Conservation (phyloP, 2,113 vertebrate genomes). For the Romanogobio albipinnatus region DNA sequence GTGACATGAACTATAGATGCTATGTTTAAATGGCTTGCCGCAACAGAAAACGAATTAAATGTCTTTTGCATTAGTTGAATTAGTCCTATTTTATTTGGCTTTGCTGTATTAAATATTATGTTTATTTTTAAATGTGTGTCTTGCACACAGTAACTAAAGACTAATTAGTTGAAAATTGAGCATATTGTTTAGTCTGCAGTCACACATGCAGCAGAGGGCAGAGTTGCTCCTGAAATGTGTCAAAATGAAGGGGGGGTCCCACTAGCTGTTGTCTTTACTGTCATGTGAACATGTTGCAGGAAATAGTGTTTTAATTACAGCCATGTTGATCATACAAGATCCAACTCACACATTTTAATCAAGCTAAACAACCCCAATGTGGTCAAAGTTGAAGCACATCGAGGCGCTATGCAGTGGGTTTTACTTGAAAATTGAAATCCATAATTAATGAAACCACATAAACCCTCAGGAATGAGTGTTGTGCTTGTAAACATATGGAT, state of each 20-base stretch:
- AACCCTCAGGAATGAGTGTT: slow-evolving; percentile 20
- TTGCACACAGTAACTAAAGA: no score
- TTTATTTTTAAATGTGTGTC: neutral
- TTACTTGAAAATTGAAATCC: slow-evolving; percentile 19
- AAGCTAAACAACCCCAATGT: neutral
- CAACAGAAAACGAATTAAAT: neutral
- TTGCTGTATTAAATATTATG: neutral
- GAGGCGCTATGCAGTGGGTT: neutral
- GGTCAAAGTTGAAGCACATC: neutral
- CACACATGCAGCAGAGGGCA: slow-evolving; percentile 49
- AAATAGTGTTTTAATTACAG: neutral
- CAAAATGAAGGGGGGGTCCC: neutral
- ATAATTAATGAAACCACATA: slow-evolving; percentile 35
- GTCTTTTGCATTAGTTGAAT: neutral
- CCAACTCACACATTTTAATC: neutral
- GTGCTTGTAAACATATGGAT: slow-evolving; percentile 31
- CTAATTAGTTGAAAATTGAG: neutral
- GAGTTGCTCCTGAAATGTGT: slow-evolving; percentile 37
- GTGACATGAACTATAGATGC: neutral
- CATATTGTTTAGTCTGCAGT: neutral
- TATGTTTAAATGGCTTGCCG: neutral
- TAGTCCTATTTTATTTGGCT: neutral
- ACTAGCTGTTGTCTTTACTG: neutral
- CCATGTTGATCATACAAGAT: neutral
- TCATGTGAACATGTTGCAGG: neutral